Evolutionary conservation across 2,797 vertebrate species (phyloP).

Genomic region (Microtus californicus): DNA sequence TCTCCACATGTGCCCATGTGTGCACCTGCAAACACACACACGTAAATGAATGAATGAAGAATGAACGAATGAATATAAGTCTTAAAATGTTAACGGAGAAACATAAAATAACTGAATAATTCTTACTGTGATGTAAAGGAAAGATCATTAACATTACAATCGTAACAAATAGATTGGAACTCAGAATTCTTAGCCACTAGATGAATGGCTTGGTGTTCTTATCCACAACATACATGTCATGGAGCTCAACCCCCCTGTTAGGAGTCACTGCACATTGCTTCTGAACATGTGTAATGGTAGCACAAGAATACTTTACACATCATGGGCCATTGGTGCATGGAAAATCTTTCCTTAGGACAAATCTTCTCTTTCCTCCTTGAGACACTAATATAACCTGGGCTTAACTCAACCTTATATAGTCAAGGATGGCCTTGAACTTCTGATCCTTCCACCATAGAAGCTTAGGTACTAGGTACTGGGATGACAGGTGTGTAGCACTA

Average conservation of each 20-base stretch:
- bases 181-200: background rate
- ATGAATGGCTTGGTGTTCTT: background rate
- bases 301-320: background rate
- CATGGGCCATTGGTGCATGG: background rate
- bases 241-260: too few relatives aligned
- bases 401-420: background rate
- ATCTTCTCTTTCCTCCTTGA: background rate
- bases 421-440: background rate
- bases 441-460: background rate
- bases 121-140: background rate
- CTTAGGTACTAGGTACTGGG: background rate
- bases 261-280: background rate
- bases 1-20: background rate
- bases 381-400: background rate
- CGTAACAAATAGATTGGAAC: background rate
- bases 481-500: background rate
- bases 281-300: background rate
- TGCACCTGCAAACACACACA: background rate
- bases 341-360: background rate
- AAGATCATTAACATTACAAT: background rate
- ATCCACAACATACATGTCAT: background rate
- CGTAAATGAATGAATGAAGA: background rate
- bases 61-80: background rate
- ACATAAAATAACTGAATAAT: background rate
- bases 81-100: background rate